Evolutionary conservation across 2,797 vertebrate genomes (phyloP), one percentile per base, ranked within the genome.

Genomic region (Anomalospiza imberbis): DNA sequence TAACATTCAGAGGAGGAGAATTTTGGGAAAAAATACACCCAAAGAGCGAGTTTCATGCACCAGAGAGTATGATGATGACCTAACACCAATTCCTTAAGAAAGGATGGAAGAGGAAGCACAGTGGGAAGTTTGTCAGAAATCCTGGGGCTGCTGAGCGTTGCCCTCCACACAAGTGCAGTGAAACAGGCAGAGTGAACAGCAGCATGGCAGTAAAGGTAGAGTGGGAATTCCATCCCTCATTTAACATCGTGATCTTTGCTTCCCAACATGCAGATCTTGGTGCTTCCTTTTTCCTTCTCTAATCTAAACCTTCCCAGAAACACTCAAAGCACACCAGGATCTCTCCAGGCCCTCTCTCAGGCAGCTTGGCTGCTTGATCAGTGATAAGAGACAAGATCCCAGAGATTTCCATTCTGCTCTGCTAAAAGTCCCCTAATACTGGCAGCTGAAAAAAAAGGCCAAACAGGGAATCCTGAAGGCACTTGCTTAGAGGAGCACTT

Each of bases 391-490:
- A 67, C 11, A 47, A 57, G 31, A 60, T 14, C 38, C 55, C 13
- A 10, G 2, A 28, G 17, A 71, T 12, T 71, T 82, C 72, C 47
- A 51, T 31, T 60, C 63, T 80, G 53, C 40, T 88, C 51, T 45
- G 34, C 45, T 55, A 25, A 26, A 73, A 47, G 13, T 16, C 6
- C 25, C n/a, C 13, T 36, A 29, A n/a, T 9, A 16, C 5, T 20
- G 26, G 34, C 79, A 65, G 73, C 53, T 75, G 53, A 57, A 36
- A 61, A 24, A 78, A 40, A 80, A 34, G 17, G 38, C 51, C 36
- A 53, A 60, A 61, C 9, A 28, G 36, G 28, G n/a, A 53, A 40
- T 53, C 62, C 53, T 36, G 63, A 97, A 97, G 96, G 96, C 95
- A 96, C 95, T 80, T 92, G 79, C 44, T 10, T 58, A 53, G 71